phyloP scores from a whole-genome alignment of 64 coral and sea anemone species.

The Hydrozoanthus tunicans region DNA sequence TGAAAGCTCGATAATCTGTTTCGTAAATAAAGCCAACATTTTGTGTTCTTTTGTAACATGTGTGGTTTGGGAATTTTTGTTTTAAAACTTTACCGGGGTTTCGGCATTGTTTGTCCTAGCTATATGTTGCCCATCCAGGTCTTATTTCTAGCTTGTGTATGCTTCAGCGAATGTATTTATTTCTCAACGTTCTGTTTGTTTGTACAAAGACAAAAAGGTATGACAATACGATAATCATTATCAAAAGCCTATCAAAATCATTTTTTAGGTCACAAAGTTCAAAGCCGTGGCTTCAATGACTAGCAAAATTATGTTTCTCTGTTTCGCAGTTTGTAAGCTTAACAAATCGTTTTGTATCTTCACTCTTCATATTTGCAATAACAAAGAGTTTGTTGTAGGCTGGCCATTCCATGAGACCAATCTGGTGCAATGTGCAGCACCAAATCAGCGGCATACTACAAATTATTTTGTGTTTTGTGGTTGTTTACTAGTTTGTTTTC shows the following conservation, averaged over 20 bases:
- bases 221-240: neutral
- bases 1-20: neutral
- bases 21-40: neutral
- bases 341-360: neutral
- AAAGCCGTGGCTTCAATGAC: neutral
- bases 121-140: no score
- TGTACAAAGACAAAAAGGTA: neutral
- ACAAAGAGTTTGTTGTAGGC: neutral
- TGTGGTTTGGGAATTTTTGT: neutral
- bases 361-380: neutral
- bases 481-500: neutral
- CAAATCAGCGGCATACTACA: neutral
- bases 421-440: neutral
- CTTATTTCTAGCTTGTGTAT: no score
- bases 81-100: neutral
- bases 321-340: constrained; percentile 12
- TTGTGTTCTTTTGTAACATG: neutral
- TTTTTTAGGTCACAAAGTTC: neutral
- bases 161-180: no score
- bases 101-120: neutral
- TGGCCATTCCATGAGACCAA: neutral
- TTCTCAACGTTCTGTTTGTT: no score
- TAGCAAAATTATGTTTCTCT: neutral
- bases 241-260: neutral
- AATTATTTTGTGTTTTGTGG: constrained; percentile 1